Evolutionary conservation across 2,888 invertebrate species (phyloP), one percentile per base, ranked within the genome.

Genomic region (Melitaea athalia): DNA sequence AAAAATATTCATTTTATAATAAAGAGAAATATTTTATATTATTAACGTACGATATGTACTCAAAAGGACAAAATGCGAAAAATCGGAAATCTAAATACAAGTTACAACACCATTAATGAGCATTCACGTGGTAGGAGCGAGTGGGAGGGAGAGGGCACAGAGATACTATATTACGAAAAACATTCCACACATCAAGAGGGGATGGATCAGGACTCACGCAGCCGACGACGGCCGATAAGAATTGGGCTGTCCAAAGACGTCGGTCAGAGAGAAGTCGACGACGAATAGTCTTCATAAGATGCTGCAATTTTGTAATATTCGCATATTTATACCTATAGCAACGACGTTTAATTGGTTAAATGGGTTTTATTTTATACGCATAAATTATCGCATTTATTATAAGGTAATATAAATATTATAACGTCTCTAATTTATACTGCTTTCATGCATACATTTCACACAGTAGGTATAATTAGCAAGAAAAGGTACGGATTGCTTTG

Each of bases 201-300:
- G 85, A 83, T 83, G 85, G 79, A 78, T 77, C 78, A 84, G 89
- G 86, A 92, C 92, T 92, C 92, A 92, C 92, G 87, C 87, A 88
- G 91, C 88, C 88, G 84, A 77, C 80, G 89, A 77, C 82, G 88
- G 84, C 88, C 90, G 81, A 82, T 80, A 81, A 86, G 82, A 84
- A 85, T 87, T 87, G 89, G 91, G 89, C 89, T 86, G 86, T 90
- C 91, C 91, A 87, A 86, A 81, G 86, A 79, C 81, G 85, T 93
- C 81, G 90, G 92, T 94, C 95, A 95, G 92, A 95, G 94, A 89
- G 95, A 95, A 81, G 95, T 95, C 88, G 95, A 95, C 89, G 95
- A 95, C 85, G 95, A 95, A 93, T 94, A 95, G 92, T 94, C 95
- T 93, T 95, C 95, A 93, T 93, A 94, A 90, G 95, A 94, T 93